Percentiles rank a stretch among this genome's conserved stretches.
Evolutionary conservation across 1,140 invertebrate genomes (phyloP).

Genomic region (Stenopsyche tienmushanensis): DNA sequence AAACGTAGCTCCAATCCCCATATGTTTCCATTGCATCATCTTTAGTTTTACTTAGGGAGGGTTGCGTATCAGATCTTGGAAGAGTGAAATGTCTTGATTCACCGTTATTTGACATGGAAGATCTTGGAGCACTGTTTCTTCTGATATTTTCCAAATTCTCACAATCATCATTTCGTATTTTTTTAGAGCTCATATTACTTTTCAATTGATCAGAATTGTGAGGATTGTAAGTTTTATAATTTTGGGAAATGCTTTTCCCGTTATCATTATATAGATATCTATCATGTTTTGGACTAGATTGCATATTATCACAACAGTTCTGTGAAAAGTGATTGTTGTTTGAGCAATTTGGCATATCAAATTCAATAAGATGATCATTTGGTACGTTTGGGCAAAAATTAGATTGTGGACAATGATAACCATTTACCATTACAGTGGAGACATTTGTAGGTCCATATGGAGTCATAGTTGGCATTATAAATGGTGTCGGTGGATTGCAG

Average conservation of each 20-base stretch:
- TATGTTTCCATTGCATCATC: slow-evolving; percentile 64
- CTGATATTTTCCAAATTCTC: slow-evolving; percentile 44
- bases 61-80: slow-evolving; percentile 52
- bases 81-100: slow-evolving; percentile 46
- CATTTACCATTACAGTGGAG: slow-evolving; percentile 50
- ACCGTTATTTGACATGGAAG: slow-evolving; percentile 42
- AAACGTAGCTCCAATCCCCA: slow-evolving; percentile 78
- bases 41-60: slow-evolving; percentile 52
- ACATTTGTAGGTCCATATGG: slow-evolving; percentile 50
- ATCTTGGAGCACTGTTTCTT: slow-evolving; percentile 47
- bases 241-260: slow-evolving; percentile 29
- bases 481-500: slow-evolving; percentile 51
- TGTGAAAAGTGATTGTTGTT: slow-evolving; percentile 5
- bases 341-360: slow-evolving; percentile 58
- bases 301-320: slow-evolving; percentile 15
- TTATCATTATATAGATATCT: neutral
- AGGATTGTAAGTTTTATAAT: slow-evolving; percentile 42
- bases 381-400: slow-evolving; percentile 55
- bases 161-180: slow-evolving; percentile 2
- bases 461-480: slow-evolving; percentile 50
- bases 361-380: slow-evolving; percentile 68
- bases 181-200: neutral
- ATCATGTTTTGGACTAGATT: slow-evolving; percentile 33
- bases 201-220: neutral
- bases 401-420: slow-evolving; percentile 47